Conservation (phyloP, 2,797 vertebrate genomes). For the Brachyrhaphis roseni region DNA sequence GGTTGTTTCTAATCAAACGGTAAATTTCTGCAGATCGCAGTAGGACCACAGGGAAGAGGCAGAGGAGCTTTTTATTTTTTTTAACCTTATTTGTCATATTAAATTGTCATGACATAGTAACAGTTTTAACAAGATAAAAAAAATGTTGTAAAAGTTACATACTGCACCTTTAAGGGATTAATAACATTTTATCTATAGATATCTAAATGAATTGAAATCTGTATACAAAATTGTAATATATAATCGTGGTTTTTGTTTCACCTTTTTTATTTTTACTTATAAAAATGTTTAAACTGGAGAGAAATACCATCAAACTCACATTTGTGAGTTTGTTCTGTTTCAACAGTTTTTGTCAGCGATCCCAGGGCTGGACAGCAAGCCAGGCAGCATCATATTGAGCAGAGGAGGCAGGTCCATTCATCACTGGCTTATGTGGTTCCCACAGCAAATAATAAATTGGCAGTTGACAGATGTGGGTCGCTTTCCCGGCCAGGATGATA, state of each 20-base stretch:
- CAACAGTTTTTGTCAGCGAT: conserved; percentile 39
- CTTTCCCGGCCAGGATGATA: conserved; percentile 54
- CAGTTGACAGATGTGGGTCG: conserved; percentile 72
- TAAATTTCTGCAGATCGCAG: too few species aligned
- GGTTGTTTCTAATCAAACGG: too few species aligned
- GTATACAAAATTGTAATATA: neutral
- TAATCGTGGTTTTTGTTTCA: conserved; percentile 17
- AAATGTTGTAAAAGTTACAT: too few species aligned
- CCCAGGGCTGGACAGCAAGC: conserved; percentile 43
- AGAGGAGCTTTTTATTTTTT: too few species aligned
- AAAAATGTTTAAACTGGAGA: neutral
- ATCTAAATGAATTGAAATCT: neutral
- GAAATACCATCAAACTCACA: conserved; percentile 1
- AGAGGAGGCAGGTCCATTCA: conserved; percentile 67
- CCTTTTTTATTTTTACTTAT: neutral
- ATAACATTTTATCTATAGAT: neutral
- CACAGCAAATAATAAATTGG: conserved; percentile 57
- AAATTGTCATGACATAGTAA: too few species aligned
- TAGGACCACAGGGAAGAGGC: too few species aligned
- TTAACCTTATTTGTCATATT: too few species aligned
- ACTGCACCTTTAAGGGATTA: neutral
- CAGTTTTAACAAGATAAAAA: too few species aligned
- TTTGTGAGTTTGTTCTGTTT: conserved; percentile 34
- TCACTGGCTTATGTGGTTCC: conserved; percentile 57
- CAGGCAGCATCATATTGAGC: conserved; percentile 51